phyloP scores from a whole-genome alignment of 1,140 invertebrate species.

The Drosophila setifemur region DNA sequence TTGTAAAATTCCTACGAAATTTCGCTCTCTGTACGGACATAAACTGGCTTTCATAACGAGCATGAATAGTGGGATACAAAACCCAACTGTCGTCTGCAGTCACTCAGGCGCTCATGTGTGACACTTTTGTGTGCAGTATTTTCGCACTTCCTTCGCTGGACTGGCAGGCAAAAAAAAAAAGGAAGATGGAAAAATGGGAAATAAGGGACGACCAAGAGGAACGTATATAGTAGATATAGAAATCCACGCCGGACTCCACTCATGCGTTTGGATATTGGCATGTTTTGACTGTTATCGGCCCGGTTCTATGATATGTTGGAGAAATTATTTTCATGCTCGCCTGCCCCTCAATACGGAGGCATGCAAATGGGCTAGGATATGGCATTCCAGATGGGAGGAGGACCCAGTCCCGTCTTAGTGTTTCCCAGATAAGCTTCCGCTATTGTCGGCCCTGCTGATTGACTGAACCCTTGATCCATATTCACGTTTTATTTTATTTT shows the following conservation, averaged over 20 bases:
- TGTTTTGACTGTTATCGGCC: conserved; percentile 72
- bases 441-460: conserved; percentile 67
- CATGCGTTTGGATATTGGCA: conserved; percentile 30
- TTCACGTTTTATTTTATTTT: neutral
- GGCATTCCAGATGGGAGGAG: neutral
- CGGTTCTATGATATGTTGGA: conserved; percentile 29
- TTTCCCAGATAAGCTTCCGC: conserved; percentile 64
- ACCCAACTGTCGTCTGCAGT: conserved; percentile 46
- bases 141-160: conserved; percentile 16
- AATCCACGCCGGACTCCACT: neutral
- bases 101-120: conserved; percentile 55
- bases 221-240: neutral
- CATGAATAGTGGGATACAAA: conserved; percentile 25
- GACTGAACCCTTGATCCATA: conserved; percentile 55
- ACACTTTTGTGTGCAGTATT: conserved; percentile 67
- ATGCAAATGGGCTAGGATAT: conserved; percentile 50
- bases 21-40: conserved; percentile 24
- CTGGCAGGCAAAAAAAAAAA: neutral
- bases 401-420: neutral
- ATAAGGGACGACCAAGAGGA: neutral
- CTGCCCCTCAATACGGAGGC: conserved; percentile 55
- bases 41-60: conserved; percentile 63
- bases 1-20: no score
- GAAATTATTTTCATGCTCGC: conserved; percentile 75
- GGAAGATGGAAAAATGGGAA: neutral